Conservation (phyloP, 1,140 invertebrate genomes). For the Drosophila miranda region DNA sequence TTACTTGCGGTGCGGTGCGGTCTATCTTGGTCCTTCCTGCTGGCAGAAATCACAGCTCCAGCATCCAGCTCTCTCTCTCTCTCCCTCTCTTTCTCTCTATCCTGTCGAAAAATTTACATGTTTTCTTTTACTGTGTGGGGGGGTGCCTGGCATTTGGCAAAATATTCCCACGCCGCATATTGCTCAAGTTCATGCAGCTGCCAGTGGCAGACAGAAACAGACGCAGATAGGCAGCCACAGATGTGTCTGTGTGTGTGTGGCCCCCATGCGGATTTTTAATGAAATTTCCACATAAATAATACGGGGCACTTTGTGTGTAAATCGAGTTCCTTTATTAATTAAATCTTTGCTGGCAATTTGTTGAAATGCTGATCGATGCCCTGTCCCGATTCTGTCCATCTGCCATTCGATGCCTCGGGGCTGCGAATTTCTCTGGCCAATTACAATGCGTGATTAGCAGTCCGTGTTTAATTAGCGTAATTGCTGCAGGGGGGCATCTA, state of each 20-base stretch:
- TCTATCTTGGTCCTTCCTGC: slow-evolving; percentile 5
- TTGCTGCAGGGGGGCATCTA: slow-evolving; percentile 36
- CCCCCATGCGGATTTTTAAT: slow-evolving; percentile 26
- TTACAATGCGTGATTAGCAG: slow-evolving; percentile 29
- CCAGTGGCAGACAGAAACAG: slow-evolving; percentile 26
- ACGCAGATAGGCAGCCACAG: slow-evolving; percentile 37
- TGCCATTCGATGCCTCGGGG: slow-evolving; percentile 19
- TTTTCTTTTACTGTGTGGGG: slow-evolving; percentile 14
- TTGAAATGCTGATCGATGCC: background rate
- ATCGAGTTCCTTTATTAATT: slow-evolving; percentile 52
- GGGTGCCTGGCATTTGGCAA: slow-evolving; percentile 22
- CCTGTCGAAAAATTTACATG: slow-evolving; percentile 40
- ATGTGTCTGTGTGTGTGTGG: slow-evolving; percentile 20
- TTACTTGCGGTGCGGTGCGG: slow-evolving; percentile 1
- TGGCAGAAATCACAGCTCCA: slow-evolving; percentile 10
- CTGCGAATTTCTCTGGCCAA: background rate
- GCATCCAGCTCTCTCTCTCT: background rate
- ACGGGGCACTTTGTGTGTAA: slow-evolving; percentile 5
- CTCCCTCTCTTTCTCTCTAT: slow-evolving; percentile 10
- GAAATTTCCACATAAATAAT: slow-evolving; percentile 14
- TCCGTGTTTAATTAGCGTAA: slow-evolving; percentile 61
- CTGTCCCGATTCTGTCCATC: background rate
- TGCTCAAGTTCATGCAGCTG: slow-evolving; percentile 61
- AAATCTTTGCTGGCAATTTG: slow-evolving; percentile 32
- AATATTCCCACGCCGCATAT: slow-evolving; percentile 63